Evolutionary conservation across 2,113 vertebrate species (phyloP), one percentile per base, ranked within the genome.

Genomic region (Anguilla rostrata): DNA sequence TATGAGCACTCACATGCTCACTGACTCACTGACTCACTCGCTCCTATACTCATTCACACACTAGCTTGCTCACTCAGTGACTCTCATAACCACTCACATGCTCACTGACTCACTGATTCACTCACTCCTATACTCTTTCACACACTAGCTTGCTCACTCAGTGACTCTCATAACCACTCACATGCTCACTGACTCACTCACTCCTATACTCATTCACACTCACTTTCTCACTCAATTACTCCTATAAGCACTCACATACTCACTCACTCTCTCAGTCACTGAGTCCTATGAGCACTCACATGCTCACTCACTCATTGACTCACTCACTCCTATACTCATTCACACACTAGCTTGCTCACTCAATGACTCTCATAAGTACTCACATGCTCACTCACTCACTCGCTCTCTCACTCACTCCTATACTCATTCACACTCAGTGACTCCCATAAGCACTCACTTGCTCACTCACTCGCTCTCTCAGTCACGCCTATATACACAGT

Each of bases 151-250:
- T 20, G 12, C 49, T 12, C 49, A 53, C 11, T 9, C 49, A 53
- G 7, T 53, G 8, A 66, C 60, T 66, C 60, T 5, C 20, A 60
- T 15, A 60, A 15, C 7, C 18, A 26, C 60, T 26, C 4, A 66
- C 60, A 22, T 3, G 22, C 60, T 26, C 60, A 66, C 20, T 66
- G 2, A 66, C 20, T 75, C 71, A 34, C n/a, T 75, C n/a, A 75
- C 71, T 75, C n/a, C 12, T 14, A 60, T 9, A 75, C 26, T 91
- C 89, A 89, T 84, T 93, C 94, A 90, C 39, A 89, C 90, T 93
- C 91, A 92, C 91, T 60, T n/a, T 4, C 26, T 26, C 22, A 2
- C 20, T 7, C 26, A 7, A 9, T 71, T 22, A 71, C 26, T n/a
- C 16, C 4, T 8, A 9, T 9, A 26, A 26, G n/a, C 26, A 82